phyloP scores from a whole-genome alignment of 1,140 invertebrate species.

The Rhyacophila brunnea region DNA sequence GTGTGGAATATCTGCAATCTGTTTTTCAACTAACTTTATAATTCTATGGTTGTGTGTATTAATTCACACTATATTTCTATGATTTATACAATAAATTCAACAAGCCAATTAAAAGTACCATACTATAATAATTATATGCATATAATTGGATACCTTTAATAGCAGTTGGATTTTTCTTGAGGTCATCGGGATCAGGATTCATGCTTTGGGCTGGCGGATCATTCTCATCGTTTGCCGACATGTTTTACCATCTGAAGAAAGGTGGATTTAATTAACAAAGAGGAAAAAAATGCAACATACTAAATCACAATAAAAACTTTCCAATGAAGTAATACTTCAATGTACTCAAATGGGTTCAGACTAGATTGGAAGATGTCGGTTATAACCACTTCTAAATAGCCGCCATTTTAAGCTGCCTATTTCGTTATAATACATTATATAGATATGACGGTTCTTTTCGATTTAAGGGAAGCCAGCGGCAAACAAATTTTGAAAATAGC shows the following conservation, averaged over 20 bases:
- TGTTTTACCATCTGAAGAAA: slow-evolving; percentile 16
- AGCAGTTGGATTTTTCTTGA: slow-evolving; percentile 64
- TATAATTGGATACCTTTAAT: slow-evolving; percentile 71
- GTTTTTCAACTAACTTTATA: too few relatives aligned
- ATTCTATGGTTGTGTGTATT: too few relatives aligned
- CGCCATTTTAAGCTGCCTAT: neutral
- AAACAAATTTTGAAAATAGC: too few relatives aligned
- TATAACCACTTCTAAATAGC: neutral
- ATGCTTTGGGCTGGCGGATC: slow-evolving; percentile 42
- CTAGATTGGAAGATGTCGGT: neutral
- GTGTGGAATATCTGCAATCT: too few relatives aligned
- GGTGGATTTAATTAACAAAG: neutral
- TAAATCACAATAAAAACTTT: neutral
- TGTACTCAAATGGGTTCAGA: neutral
- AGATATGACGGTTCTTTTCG: too few relatives aligned
- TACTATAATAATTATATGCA: too few relatives aligned
- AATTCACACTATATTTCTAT: too few relatives aligned
- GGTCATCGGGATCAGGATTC: slow-evolving; percentile 60
- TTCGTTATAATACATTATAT: neutral
- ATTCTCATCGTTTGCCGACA: slow-evolving; percentile 45
- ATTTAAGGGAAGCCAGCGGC: too few relatives aligned
- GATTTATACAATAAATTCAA: too few relatives aligned
- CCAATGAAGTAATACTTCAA: neutral
- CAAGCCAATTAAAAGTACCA: too few relatives aligned
- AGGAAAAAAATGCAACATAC: neutral